phyloP scores from a whole-genome alignment of 2,888 invertebrate species.

The Frankliniella intonsa region DNA sequence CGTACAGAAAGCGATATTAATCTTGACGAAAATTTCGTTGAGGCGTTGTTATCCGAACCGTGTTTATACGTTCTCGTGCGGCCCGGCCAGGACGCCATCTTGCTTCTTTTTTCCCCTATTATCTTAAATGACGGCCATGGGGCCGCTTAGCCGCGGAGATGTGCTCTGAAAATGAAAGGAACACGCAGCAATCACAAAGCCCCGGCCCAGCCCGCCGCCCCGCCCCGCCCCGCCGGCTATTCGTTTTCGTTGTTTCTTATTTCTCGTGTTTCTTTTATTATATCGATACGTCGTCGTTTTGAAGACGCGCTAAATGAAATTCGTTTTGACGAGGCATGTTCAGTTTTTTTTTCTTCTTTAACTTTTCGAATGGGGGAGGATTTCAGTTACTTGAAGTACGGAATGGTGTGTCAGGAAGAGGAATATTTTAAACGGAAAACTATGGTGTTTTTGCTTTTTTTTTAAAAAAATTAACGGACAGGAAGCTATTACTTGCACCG shows the following conservation, averaged over 20 bases:
- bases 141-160: not conserved
- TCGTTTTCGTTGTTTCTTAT: not conserved
- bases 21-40: conserved; percentile 33
- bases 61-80: not conserved
- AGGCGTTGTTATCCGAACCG: conserved; percentile 34
- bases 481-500: too few species aligned
- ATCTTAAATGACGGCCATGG: conserved; percentile 9
- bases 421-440: too few species aligned
- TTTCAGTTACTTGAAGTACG: too few species aligned
- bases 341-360: too few species aligned
- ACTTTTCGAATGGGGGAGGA: too few species aligned
- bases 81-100: not conserved
- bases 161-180: not conserved
- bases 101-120: not conserved
- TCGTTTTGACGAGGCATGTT: too few species aligned
- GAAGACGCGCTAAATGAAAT: too few species aligned
- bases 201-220: not conserved
- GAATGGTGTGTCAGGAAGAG: too few species aligned
- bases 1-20: conserved; percentile 11
- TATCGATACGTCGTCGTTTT: too few species aligned
- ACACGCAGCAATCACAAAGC: not conserved
- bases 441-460: too few species aligned
- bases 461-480: too few species aligned
- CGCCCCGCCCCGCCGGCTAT: too few species aligned
- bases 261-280: not conserved